These are phyloP conservation scores for Microctonus brassicae DNA, from an alignment of 2,888 invertebrate species.

Conservation along the genomic window DNA sequence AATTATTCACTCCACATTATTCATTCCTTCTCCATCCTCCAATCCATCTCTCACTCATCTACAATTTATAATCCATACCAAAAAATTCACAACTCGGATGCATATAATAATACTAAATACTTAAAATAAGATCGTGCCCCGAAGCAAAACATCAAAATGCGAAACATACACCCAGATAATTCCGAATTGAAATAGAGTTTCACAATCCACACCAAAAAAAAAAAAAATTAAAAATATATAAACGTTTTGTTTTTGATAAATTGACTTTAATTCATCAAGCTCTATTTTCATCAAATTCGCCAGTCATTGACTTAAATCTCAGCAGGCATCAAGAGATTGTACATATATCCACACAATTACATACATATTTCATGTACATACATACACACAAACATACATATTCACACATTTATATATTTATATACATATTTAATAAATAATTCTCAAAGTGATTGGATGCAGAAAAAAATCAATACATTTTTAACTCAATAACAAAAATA, in stretches of 20 bases:
- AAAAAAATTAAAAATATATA: constrained; percentile 6
- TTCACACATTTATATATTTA: background rate
- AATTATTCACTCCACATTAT: background rate
- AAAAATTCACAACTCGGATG: background rate
- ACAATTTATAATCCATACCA: constrained; percentile 10
- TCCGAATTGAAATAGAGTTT: constrained; percentile 22
- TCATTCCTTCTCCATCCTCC: background rate
- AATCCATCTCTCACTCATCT: no score
- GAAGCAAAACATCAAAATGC: constrained; percentile 22
- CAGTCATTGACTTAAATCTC: constrained; percentile 12
- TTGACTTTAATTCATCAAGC: constrained; percentile 23
- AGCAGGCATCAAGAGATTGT: background rate
- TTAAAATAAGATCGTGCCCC: constrained; percentile 43
- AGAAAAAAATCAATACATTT: no score
- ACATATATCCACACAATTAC: background rate
- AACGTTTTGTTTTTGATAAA: constrained; percentile 30
- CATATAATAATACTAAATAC: constrained; percentile 27
- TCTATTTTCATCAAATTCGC: constrained; percentile 17
- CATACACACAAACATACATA: background rate
- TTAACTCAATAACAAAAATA: no score
- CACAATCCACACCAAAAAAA: constrained; percentile 13
- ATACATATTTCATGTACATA: background rate
- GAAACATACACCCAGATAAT: constrained; percentile 1
- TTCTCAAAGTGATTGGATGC: background rate
- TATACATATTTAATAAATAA: constrained; percentile 4